These are phyloP conservation scores for Drosophila multiciliata DNA, from an alignment of 2,888 invertebrate genomes.

Conservation along the genomic window DNA sequence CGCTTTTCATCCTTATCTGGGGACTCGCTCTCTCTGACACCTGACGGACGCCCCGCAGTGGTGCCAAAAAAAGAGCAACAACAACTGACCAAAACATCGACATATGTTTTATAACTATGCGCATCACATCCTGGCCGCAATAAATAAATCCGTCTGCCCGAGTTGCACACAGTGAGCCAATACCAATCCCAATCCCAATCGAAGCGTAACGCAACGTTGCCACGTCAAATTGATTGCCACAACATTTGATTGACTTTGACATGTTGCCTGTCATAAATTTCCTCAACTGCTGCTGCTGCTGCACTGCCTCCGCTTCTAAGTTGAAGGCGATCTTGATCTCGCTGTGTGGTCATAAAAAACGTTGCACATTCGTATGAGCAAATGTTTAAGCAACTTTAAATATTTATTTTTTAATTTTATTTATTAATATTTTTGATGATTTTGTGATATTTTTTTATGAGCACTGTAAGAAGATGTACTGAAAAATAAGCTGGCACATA, in stretches of 20 bases:
- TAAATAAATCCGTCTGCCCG: constrained; percentile 68
- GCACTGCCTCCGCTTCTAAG: constrained; percentile 20
- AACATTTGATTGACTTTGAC: constrained; percentile 84
- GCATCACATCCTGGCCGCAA: constrained; percentile 59
- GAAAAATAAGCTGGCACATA: not conserved
- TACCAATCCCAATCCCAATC: constrained; percentile 28
- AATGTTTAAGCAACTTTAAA: constrained; percentile 3
- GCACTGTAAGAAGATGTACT: not conserved
- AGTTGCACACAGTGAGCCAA: constrained; percentile 27
- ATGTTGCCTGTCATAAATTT: constrained; percentile 83
- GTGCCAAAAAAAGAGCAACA: constrained; percentile 65
- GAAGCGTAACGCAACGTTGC: constrained; percentile 51
- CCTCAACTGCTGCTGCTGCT: constrained; percentile 9
- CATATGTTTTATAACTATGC: constrained; percentile 73
- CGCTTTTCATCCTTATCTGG: constrained; percentile 75
- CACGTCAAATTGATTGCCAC: constrained; percentile 81
- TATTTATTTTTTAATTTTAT: not conserved
- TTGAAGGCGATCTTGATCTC: constrained; percentile 28
- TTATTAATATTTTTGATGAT: not conserved
- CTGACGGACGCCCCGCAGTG: constrained; percentile 71
- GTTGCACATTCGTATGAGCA: constrained; percentile 35
- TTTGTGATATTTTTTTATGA: not conserved
- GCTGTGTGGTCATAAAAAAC: constrained; percentile 49
- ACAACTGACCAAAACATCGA: constrained; percentile 47
- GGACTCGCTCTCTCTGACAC: constrained; percentile 45